Base-by-base conservation (phyloP, 2,888 invertebrate species). In the Eupeodes luniger region DNA sequence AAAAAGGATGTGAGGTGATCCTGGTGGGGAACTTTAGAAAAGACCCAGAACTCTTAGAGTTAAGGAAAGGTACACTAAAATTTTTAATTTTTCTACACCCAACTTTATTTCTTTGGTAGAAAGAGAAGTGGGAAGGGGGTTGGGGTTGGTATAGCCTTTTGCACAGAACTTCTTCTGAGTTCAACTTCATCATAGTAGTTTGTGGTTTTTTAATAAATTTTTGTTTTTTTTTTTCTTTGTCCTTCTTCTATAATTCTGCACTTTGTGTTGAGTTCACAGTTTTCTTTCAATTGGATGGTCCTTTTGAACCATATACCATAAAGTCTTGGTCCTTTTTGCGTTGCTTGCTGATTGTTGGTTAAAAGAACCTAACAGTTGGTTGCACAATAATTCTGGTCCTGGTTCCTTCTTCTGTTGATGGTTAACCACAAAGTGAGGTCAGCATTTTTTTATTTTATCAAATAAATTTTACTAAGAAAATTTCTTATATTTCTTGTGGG, bases 251-350 rank as follows among this genome's bases (percentile, higher is more conserved):
- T 57, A 51, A 70, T 70, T 79, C 14, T 75, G 62, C 49, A 70
- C 86, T 86, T 82, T 86, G 82, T 82, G 86, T 70, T 75, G 51
- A 75, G 86, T 82, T 78, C 75, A 79, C 82, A 79, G 82, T 86
- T 86, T 27, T 70, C 86, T 40, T 86, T 86, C 86, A 79, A 79
- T 82, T 79, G 75, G 79, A 44, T 79, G 82, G 16, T 76, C 69
- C 75, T 70, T 86, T 86, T 86, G 86, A 86, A 82, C 75, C 70
- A 27, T 27, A 27, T 79, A 78, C 70, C 82, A 79, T 27, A 27
- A 27, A 79, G 75, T 82, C 74, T 85, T 55, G 70, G 3, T 57
- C 10, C 49, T 49, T 66, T 27, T 66, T 47, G 19, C 47, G 72
- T 2, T 40, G 40, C 11, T 49, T 59, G 69, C 10, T 36, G 49